Percentiles rank a stretch among this genome's conserved stretches.
Conservation (phyloP, 1,140 invertebrate genomes). For the Phymastichus coffea region DNA sequence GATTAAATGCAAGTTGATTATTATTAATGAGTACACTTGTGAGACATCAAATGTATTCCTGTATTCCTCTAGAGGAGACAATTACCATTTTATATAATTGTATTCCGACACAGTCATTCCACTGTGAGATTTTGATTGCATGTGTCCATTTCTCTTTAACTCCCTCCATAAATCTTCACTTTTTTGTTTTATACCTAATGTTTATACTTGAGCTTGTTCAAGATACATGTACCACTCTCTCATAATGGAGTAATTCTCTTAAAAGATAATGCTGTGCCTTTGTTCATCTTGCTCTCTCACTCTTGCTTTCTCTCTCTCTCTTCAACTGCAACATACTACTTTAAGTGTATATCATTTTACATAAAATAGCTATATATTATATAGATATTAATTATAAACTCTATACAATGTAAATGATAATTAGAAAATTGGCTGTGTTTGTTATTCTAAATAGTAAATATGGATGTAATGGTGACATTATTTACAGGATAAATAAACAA, state of each 20-base stretch:
- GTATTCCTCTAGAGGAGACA: conserved; percentile 8
- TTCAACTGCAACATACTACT: conserved; percentile 8
- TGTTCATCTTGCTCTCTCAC: too few species aligned
- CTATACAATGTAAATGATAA: conserved; percentile 7
- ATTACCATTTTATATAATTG: neutral
- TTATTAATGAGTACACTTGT: neutral
- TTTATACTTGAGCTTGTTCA: neutral
- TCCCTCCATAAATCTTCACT: neutral
- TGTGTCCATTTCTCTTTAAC: neutral
- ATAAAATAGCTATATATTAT: too few species aligned
- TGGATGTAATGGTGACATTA: conserved; percentile 19
- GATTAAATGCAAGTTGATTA: neutral
- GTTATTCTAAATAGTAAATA: conserved; percentile 16
- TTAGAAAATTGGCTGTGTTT: conserved; percentile 24
- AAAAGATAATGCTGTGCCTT: conserved; percentile 20
- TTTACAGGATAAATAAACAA: conserved; percentile 19
- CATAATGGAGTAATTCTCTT: neutral
- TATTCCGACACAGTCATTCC: neutral
- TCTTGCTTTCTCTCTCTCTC: conserved; percentile 23
- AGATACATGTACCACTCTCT: conserved; percentile 8
- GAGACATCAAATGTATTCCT: neutral
- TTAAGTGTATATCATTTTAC: conserved; percentile 12
- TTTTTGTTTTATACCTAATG: conserved; percentile 10
- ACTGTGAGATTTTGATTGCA: neutral
- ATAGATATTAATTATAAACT: neutral